Conservation (phyloP, 2,888 invertebrate species). For the Drosophila sordidapex region DNA sequence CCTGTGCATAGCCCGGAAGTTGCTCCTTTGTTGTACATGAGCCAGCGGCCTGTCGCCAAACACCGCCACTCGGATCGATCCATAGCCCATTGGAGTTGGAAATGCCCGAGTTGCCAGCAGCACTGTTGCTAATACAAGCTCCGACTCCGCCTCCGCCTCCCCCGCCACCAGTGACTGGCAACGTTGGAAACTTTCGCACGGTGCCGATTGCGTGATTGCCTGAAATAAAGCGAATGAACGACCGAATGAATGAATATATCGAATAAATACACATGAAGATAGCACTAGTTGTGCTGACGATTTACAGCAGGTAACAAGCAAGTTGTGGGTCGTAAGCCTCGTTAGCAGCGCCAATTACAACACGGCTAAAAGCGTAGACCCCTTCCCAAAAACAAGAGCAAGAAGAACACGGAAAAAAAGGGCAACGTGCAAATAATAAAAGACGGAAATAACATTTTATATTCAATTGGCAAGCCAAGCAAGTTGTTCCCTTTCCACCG, state of each 20-base stretch:
- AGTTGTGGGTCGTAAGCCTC: conserved; percentile 42
- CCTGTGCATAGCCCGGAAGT: conserved; percentile 85
- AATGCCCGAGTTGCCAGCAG: conserved; percentile 38
- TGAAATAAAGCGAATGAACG: conserved; percentile 74
- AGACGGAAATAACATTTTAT: conserved; percentile 77
- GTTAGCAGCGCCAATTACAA: conserved; percentile 59
- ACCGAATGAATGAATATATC: conserved; percentile 44
- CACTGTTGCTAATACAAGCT: conserved; percentile 47
- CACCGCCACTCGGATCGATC: conserved; percentile 85
- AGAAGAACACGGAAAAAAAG: conserved; percentile 4
- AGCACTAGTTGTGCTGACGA: conserved; percentile 1
- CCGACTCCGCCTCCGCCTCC: conserved; percentile 25
- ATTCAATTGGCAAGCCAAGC: conserved; percentile 71
- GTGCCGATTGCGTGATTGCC: conserved; percentile 86
- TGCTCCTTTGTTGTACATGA: conserved; percentile 84
- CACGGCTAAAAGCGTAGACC: conserved; percentile 19
- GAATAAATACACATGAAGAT: conserved; percentile 62
- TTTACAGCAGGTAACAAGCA: not conserved
- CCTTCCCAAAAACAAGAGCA: not conserved
- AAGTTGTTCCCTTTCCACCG: conserved; percentile 20
- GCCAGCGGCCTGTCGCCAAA: conserved; percentile 84
- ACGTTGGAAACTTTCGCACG: conserved; percentile 85
- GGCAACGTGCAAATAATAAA: conserved; percentile 77
- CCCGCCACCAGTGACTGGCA: conserved; percentile 83
- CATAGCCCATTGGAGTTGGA: conserved; percentile 80